A percentile compares a stretch with the other conserved stretches of the same genome.
Evolutionary conservation across 2,113 vertebrate species (phyloP).

Genomic region (Aviceda subcristata): DNA sequence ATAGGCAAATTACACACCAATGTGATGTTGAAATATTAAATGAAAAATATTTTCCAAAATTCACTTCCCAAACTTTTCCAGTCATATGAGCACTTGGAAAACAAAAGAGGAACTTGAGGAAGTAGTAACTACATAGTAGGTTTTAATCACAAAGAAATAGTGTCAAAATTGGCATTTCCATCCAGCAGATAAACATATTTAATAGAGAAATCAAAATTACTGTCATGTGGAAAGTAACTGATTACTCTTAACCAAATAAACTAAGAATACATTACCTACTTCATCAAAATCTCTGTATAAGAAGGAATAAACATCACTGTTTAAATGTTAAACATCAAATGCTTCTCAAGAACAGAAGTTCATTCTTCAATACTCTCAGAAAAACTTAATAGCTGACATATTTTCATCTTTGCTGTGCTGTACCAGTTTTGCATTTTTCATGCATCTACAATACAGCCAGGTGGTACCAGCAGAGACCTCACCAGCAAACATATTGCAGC

Average conservation of each 20-base stretch:
- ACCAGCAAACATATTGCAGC: neutral
- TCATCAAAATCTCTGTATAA: neutral
- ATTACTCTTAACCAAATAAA: neutral
- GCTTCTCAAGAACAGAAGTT: neutral
- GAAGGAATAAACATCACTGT: neutral
- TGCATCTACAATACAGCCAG: neutral
- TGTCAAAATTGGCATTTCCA: neutral
- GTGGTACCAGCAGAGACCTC: neutral
- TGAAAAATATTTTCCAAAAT: slow-evolving; percentile 18
- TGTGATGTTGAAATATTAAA: neutral
- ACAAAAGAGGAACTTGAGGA: neutral
- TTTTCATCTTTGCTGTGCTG: neutral
- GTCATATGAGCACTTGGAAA: neutral
- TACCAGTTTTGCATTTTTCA: neutral
- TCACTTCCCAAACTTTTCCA: neutral
- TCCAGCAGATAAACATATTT: neutral
- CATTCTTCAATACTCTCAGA: neutral
- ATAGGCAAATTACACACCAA: neutral
- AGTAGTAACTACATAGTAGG: neutral
- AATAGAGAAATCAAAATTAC: neutral
- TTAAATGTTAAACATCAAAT: neutral
- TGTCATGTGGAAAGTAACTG: neutral
- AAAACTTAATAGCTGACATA: neutral
- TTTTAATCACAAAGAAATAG: neutral
- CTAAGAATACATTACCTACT: neutral